These are phyloP conservation scores for Tychaedon coryphoeus DNA, from an alignment of 2,113 vertebrate genomes.

Conservation along the genomic window DNA sequence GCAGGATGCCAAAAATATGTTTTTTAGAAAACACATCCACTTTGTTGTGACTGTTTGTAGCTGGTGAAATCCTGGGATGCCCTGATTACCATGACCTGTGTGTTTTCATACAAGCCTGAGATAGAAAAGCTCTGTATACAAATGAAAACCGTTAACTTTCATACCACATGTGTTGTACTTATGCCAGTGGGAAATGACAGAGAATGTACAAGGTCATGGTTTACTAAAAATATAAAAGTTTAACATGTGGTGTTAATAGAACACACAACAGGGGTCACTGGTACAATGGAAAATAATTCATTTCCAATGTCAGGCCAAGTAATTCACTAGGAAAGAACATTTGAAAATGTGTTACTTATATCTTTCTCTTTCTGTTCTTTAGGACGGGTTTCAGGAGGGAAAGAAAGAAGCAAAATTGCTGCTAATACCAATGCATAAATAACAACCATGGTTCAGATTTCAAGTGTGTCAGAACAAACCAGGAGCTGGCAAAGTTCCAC, in stretches of 20 bases:
- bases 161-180: constrained; percentile 55
- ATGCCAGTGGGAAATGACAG: constrained; percentile 65
- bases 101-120: constrained; percentile 13
- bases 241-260: constrained; percentile 73
- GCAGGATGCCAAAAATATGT: constrained; percentile 58
- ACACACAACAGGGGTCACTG: constrained; percentile 70
- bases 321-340: constrained; percentile 33
- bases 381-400: not conserved
- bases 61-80: constrained; percentile 47
- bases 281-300: constrained; percentile 64
- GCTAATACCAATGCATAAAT: not conserved
- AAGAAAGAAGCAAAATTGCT: not conserved
- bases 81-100: constrained; percentile 31
- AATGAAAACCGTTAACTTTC: constrained; percentile 59
- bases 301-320: constrained; percentile 57
- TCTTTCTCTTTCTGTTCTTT: not conserved
- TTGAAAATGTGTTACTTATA: constrained; percentile 18
- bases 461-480: not conserved
- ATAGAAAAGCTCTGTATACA: not conserved
- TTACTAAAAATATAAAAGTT: constrained; percentile 69
- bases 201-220: constrained; percentile 66
- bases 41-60: constrained; percentile 39
- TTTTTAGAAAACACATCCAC: constrained; percentile 43
- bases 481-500: not conserved
- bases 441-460: not conserved